Evolutionary conservation across 2,888 invertebrate genomes (phyloP).

Genomic region (Ferdinandea cuprea): DNA sequence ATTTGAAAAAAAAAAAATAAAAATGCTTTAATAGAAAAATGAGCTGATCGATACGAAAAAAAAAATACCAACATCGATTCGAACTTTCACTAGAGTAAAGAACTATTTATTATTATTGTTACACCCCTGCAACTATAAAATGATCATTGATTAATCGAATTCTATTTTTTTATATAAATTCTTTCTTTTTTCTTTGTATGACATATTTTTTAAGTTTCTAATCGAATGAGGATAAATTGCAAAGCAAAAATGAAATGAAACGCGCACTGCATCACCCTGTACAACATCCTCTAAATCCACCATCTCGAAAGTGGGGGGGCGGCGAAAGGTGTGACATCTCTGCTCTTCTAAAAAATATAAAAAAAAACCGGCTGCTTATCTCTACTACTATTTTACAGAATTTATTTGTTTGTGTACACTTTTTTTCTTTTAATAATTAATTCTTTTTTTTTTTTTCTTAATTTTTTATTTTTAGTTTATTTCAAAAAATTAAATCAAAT

Average conservation of each 20-base stretch:
- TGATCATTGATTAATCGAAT: conserved; percentile 69
- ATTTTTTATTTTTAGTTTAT: conserved; percentile 67
- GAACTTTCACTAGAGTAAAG: conserved; percentile 61
- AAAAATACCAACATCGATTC: conserved; percentile 34
- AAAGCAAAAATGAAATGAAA: conserved; percentile 45
- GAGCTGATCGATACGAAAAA: conserved; percentile 51
- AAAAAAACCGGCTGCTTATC: conserved; percentile 68
- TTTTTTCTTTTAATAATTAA: conserved; percentile 59
- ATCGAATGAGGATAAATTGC: conserved; percentile 63
- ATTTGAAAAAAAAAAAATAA: conserved; percentile 20
- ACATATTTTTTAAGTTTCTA: conserved; percentile 67
- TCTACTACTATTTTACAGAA: conserved; percentile 67
- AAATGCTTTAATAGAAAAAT: conserved; percentile 15
- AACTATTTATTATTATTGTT: conserved; percentile 35
- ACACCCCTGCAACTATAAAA: conserved; percentile 52
- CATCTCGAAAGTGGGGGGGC: conserved; percentile 66
- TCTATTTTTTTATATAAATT: conserved; percentile 63
- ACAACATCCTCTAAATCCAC: conserved; percentile 65
- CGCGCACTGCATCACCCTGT: conserved; percentile 61
- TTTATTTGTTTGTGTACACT: conserved; percentile 64
- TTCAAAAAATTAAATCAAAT: conserved; percentile 8
- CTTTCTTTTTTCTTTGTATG: conserved; percentile 73
- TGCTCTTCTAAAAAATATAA: conserved; percentile 66
- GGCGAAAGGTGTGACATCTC: conserved; percentile 69
- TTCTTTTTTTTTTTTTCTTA: conserved; percentile 50